A percentile compares a stretch with the other conserved stretches of the same genome.
phyloP scores from a whole-genome alignment of 2,888 invertebrate species.

The Apeira syringaria region DNA sequence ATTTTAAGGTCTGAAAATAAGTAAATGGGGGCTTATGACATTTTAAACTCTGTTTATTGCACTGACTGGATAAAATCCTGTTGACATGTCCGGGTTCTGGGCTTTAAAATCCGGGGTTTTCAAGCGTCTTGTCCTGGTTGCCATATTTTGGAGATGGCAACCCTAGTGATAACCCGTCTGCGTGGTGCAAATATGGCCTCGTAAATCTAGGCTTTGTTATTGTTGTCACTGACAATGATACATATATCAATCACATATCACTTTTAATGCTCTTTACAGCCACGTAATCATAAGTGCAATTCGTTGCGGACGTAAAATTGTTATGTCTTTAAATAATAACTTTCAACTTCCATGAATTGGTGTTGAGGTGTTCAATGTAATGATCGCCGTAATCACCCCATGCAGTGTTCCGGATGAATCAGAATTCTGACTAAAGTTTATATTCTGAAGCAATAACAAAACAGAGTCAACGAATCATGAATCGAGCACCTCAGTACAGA shows the following conservation, averaged over 20 bases:
- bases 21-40: too few relatives aligned
- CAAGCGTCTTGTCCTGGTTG: too few relatives aligned
- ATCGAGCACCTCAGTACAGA: slow-evolving; percentile 11
- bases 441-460: slow-evolving; percentile 12
- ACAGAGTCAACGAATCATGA: slow-evolving; percentile 4
- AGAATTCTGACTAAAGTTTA: slow-evolving; percentile 23
- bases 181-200: slow-evolving; percentile 53
- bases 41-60: too few relatives aligned
- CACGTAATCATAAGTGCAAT: slow-evolving; percentile 34
- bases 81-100: too few relatives aligned
- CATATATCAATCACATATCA: slow-evolving; percentile 52
- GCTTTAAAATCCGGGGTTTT: too few relatives aligned
- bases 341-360: slow-evolving; percentile 25
- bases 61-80: too few relatives aligned
- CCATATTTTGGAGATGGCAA: too few relatives aligned
- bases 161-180: too few relatives aligned
- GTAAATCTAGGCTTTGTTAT: slow-evolving; percentile 68
- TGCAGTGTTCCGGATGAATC: slow-evolving; percentile 26
- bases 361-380: slow-evolving; percentile 25
- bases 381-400: slow-evolving; percentile 20
- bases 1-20: too few relatives aligned
- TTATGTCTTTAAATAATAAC: slow-evolving; percentile 20
- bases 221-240: slow-evolving; percentile 45
- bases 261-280: slow-evolving; percentile 39
- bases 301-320: slow-evolving; percentile 23